These are phyloP conservation scores for Drosophila kikkawai DNA, from an alignment of 1,140 invertebrate genomes.

Conservation along the genomic window DNA sequence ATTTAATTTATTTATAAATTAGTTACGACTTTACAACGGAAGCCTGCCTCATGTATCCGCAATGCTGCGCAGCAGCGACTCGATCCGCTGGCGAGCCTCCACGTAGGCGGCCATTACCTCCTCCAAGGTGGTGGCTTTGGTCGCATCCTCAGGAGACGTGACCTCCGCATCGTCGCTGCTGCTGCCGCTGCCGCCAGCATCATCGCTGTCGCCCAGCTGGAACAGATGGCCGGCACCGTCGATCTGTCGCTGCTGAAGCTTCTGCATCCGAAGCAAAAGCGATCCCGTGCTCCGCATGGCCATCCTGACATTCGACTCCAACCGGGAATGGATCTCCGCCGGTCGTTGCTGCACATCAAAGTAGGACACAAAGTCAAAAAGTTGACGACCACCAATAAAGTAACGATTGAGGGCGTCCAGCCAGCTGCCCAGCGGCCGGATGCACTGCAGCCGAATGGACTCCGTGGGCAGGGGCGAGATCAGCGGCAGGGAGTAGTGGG, in stretches of 20 bases:
- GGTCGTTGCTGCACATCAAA: slow-evolving; percentile 23
- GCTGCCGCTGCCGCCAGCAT: background rate
- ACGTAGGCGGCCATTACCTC: slow-evolving; percentile 62
- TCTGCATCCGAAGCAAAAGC: slow-evolving; percentile 58
- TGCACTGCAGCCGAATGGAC: slow-evolving; percentile 55
- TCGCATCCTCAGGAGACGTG: slow-evolving; percentile 1
- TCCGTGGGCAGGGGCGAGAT: slow-evolving; percentile 20
- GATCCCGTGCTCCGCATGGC: slow-evolving; percentile 65
- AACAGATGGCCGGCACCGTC: slow-evolving; percentile 6
- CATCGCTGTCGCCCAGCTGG: slow-evolving; percentile 10
- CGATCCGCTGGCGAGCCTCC: slow-evolving; percentile 57
- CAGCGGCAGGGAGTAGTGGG: slow-evolving; percentile 58
- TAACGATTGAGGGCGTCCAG: slow-evolving; percentile 72
- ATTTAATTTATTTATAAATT: background rate
- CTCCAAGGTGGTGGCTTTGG: slow-evolving; percentile 37
- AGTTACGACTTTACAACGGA: background rate
- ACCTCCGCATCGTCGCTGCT: background rate
- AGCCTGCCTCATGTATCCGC: background rate
- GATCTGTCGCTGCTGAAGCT: slow-evolving; percentile 61
- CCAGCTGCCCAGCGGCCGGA: slow-evolving; percentile 64
- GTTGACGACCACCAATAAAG: slow-evolving; percentile 74
- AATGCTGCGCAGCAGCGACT: slow-evolving; percentile 34
- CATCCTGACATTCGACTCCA: background rate
- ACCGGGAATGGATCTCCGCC: slow-evolving; percentile 32
- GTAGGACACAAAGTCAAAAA: slow-evolving; percentile 73